A percentile compares a stretch with the other conserved stretches of the same genome.
Evolutionary conservation across 2,888 invertebrate genomes (phyloP).

Genomic region (Catocala fraxini): DNA sequence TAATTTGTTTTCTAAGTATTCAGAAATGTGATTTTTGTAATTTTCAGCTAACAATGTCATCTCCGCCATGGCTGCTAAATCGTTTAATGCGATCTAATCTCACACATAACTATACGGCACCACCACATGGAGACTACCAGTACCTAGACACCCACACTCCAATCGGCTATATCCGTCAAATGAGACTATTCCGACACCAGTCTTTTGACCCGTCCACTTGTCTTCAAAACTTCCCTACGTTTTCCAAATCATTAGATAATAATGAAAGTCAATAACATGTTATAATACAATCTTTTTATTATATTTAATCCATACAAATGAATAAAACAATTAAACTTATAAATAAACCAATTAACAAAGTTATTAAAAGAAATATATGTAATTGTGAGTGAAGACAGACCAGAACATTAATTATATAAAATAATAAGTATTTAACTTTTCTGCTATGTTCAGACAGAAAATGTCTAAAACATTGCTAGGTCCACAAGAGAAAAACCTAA

Average conservation of each 20-base stretch:
- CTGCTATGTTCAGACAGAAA: too few relatives aligned
- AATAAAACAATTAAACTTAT: too few relatives aligned
- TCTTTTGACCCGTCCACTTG: conserved; percentile 79
- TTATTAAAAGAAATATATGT: too few relatives aligned
- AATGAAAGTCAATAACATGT: conserved; percentile 53
- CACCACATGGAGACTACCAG: conserved; percentile 78
- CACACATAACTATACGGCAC: conserved; percentile 80
- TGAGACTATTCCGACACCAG: conserved; percentile 73
- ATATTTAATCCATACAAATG: conserved; percentile 22
- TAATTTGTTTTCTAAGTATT: too few relatives aligned
- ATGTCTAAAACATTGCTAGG: too few relatives aligned
- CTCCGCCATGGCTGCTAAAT: conserved; percentile 76
- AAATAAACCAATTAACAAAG: too few relatives aligned
- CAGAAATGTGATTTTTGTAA: background rate
- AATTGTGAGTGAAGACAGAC: too few relatives aligned
- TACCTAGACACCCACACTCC: conserved; percentile 82
- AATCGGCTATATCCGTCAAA: conserved; percentile 76
- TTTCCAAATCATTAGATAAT: conserved; percentile 51
- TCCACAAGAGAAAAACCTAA: too few relatives aligned
- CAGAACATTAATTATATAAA: too few relatives aligned
- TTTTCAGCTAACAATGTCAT: conserved; percentile 73
- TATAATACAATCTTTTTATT: conserved; percentile 58
- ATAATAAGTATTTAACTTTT: too few relatives aligned
- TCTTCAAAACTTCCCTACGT: conserved; percentile 69
- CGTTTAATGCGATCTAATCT: conserved; percentile 80